phyloP scores from a whole-genome alignment of 2,113 vertebrate genomes.

The Gopherus evgoodei region DNA sequence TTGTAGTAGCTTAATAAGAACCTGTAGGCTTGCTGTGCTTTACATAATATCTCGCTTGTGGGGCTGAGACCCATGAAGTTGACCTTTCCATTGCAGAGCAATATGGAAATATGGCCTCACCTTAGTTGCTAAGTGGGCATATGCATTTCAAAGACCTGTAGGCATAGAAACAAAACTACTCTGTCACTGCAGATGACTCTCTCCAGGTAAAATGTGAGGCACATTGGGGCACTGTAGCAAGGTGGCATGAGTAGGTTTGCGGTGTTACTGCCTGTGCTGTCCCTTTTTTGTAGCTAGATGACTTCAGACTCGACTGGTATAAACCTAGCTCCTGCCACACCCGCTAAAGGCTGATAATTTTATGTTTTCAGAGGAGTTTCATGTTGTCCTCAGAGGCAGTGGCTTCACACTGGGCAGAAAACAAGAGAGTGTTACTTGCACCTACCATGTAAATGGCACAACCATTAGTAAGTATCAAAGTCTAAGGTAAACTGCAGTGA shows the following conservation, averaged over 20 bases:
- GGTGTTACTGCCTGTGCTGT: background rate
- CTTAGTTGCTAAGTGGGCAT: background rate
- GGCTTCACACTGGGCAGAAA: conserved; percentile 85
- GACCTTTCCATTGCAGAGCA: background rate
- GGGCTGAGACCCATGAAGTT: background rate
- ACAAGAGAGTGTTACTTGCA: conserved; percentile 80
- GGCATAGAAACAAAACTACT: background rate
- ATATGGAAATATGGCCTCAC: background rate
- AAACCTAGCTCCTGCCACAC: fast-evolving
- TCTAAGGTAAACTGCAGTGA: fast-evolving
- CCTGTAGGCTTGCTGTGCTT: background rate
- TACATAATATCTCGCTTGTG: background rate
- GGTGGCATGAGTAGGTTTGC: background rate
- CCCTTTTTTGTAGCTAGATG: background rate
- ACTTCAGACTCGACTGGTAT: background rate
- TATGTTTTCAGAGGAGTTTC: conserved; percentile 86
- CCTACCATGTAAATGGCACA: conserved; percentile 83
- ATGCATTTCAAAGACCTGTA: background rate
- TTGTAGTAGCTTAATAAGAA: background rate
- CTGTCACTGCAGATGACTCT: background rate
- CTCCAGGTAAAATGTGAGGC: background rate
- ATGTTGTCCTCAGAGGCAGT: conserved; percentile 90
- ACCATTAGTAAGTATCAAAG: conserved; percentile 82
- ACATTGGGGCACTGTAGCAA: background rate
- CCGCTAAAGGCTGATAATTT: background rate